Conservation (phyloP, 92 coral and sea anemone species). For the Epizoanthus scotinus region DNA sequence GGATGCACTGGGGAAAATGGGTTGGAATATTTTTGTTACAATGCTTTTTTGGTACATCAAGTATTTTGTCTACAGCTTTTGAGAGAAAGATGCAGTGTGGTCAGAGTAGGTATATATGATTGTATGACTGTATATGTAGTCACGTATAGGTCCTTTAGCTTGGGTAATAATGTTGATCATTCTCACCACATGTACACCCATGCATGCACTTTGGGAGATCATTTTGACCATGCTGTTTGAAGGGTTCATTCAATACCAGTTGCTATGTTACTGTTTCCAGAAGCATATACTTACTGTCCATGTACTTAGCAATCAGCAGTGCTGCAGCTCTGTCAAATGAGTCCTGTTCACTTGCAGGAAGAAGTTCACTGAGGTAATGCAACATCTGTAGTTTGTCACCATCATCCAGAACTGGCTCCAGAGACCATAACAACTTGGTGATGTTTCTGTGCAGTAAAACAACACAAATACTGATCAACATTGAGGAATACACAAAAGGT, state of each 20-base stretch:
- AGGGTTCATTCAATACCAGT: neutral
- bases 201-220: too few relatives aligned
- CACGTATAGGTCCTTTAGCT: too few relatives aligned
- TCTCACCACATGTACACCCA: too few relatives aligned
- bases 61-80: too few relatives aligned
- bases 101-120: too few relatives aligned
- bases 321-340: constrained; percentile 94
- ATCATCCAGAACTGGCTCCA: constrained; percentile 96
- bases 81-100: too few relatives aligned
- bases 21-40: too few relatives aligned
- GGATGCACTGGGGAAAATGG: too few relatives aligned
- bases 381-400: constrained; percentile 84
- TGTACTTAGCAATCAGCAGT: constrained; percentile 78
- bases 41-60: too few relatives aligned
- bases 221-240: neutral
- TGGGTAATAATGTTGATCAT: too few relatives aligned
- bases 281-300: constrained; percentile 68
- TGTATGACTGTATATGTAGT: too few relatives aligned
- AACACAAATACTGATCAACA: neutral
- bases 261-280: neutral
- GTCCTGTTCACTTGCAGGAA: constrained; percentile 82
- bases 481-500: neutral
- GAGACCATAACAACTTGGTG: constrained; percentile 64
- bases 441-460: constrained; percentile 61
- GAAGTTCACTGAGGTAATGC: constrained; percentile 88